Evolutionary conservation across 2,797 vertebrate genomes (phyloP), one percentile per base, ranked within the genome.

Genomic region (Cottoperca gobio): DNA sequence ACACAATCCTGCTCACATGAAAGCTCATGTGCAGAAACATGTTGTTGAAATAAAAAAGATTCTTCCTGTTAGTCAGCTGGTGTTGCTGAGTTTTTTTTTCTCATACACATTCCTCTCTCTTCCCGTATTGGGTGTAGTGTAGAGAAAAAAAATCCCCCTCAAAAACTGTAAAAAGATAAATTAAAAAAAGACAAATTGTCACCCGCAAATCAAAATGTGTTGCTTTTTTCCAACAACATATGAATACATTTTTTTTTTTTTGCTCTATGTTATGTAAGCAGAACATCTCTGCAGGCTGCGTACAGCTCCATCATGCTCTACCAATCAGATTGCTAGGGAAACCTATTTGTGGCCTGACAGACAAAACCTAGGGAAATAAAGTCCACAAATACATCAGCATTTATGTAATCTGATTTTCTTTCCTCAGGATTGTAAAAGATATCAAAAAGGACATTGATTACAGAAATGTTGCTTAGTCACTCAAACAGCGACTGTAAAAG

Each of bases 281-380:
- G 40, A 61, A 45, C 19, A 45, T 28, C 17, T 16, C 39, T 43
- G 57, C 35, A 23, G 35, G 50, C 35, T 23, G n/a, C 17, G 2
- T 9, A 5, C 39, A 10, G 3, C 49, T 2, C 10, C 60, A 28
- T 26, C 1, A 0, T 28, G 28, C 46, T 39, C 54, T 21, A 48
- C 19, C 39, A 40, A 28, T 39, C 13, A 12, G 23, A 33, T 23
- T 16, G 21, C 6, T 28, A 1, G 10, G 4, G 4, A 2, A 43
- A 26, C 6, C 26, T 42, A 21, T 23, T 37, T 17, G 17, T 13
- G 9, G 21, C 62, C 73, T 71, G 52, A 26, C 50, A 81, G 52
- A 49, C 60, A 37, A 45, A 81, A 31, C 37, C 1, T 21, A 71
- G 55, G 52, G 46, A 23, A 7, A 14, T 23, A 62, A 14, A 59